Evolutionary conservation across 2,113 vertebrate genomes (phyloP).

Genomic region (Engraulis encrasicolus): DNA sequence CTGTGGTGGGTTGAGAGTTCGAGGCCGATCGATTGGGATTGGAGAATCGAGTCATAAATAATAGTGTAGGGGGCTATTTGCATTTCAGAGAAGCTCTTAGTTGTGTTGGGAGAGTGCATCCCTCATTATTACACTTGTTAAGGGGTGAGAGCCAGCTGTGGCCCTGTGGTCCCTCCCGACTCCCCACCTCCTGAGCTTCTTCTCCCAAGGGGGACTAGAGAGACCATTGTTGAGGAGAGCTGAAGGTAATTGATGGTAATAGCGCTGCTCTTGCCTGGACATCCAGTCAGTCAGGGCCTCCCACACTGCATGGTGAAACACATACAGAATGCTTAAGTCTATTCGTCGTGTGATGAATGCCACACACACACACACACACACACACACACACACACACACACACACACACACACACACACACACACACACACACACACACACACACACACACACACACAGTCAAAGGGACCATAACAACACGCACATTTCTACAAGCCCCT

Average conservation of each 20-base stretch:
- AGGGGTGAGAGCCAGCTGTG: slow-evolving; percentile 11
- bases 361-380: too few relatives aligned
- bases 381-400: not conserved
- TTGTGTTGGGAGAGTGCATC: not conserved
- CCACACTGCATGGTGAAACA: too few relatives aligned
- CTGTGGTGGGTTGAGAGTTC: too few relatives aligned
- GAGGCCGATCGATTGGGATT: too few relatives aligned
- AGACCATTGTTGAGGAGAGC: not conserved
- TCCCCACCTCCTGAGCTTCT: too few relatives aligned
- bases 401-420: not conserved
- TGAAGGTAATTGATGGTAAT: not conserved
- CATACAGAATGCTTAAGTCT: not conserved
- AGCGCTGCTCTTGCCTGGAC: not conserved
- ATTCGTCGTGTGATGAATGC: too few relatives aligned
- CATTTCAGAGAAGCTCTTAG: not conserved
- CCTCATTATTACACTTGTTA: slow-evolving; percentile 30
- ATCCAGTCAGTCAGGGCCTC: not conserved
- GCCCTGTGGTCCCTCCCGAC: too few relatives aligned
- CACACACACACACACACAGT: slow-evolving; percentile 1
- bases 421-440: not conserved
- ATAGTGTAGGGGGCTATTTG: not conserved
- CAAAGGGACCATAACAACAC: not conserved
- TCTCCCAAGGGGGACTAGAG: not conserved
- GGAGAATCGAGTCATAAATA: not conserved
- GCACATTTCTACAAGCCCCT: not conserved